Conservation (phyloP, 2,888 invertebrate genomes). For the Epistrophella euchroma region DNA sequence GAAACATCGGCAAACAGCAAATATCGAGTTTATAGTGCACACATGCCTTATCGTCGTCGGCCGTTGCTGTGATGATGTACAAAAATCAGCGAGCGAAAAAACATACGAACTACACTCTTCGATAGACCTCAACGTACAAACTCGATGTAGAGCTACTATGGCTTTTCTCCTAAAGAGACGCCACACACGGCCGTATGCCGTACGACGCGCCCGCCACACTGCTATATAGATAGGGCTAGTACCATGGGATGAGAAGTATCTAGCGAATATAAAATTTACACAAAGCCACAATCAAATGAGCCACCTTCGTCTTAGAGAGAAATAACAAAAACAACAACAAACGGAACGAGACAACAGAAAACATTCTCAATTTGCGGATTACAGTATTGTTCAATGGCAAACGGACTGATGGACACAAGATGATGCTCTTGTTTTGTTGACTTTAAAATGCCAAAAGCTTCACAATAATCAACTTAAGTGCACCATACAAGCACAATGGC, state of each 20-base stretch:
- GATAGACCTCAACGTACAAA: slow-evolving; percentile 70
- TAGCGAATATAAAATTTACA: slow-evolving; percentile 51
- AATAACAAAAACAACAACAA: slow-evolving; percentile 51
- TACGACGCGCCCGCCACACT: no score
- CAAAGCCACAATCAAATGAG: slow-evolving; percentile 59
- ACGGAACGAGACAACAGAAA: slow-evolving; percentile 42
- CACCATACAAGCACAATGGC: slow-evolving; percentile 8
- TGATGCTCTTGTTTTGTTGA: slow-evolving; percentile 48
- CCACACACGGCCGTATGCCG: slow-evolving; percentile 44
- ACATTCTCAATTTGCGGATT: slow-evolving; percentile 71
- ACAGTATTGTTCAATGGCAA: slow-evolving; percentile 67
- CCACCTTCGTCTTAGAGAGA: slow-evolving; percentile 68
- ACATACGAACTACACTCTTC: slow-evolving; percentile 71
- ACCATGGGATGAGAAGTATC: slow-evolving; percentile 59
- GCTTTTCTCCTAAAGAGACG: slow-evolving; percentile 61
- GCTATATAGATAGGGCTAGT: slow-evolving; percentile 30
- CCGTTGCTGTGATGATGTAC: slow-evolving; percentile 53
- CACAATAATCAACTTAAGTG: slow-evolving; percentile 50
- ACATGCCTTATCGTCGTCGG: slow-evolving; percentile 65
- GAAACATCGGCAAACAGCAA: slow-evolving; percentile 54
- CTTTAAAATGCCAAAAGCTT: slow-evolving; percentile 33
- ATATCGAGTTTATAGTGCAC: slow-evolving; percentile 74
- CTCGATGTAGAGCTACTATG: slow-evolving; percentile 35
- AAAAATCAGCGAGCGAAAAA: slow-evolving; percentile 54
- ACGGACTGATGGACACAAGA: slow-evolving; percentile 59